Conservation (phyloP, 2,797 vertebrate species). For the Gobio occitaniae region DNA sequence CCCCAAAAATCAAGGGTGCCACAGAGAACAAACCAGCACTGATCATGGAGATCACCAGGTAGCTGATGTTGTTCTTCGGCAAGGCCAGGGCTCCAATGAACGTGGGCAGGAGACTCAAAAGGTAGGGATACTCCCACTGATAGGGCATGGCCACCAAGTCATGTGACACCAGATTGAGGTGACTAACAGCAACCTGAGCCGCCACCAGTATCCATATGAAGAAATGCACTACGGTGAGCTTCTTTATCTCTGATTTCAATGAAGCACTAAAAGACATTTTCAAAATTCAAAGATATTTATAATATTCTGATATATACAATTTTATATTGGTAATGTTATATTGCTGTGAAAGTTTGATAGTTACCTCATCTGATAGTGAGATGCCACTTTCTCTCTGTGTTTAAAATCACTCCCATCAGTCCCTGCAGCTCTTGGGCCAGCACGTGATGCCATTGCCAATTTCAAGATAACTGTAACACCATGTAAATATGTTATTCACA, state of each 20-base stretch:
- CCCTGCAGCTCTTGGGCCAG: constrained; percentile 81
- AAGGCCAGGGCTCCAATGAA: constrained; percentile 90
- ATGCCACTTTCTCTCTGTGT: constrained; percentile 83
- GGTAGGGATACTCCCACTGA: constrained; percentile 97
- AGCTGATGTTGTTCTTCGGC: constrained; percentile 97
- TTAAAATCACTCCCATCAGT: constrained; percentile 88
- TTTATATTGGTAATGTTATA: neutral
- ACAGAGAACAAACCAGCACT: constrained; percentile 93
- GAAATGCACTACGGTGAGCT: constrained; percentile 90
- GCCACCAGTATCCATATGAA: constrained; percentile 90
- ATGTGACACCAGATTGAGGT: constrained; percentile 87
- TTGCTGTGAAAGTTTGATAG: neutral
- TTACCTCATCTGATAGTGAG: constrained; percentile 93
- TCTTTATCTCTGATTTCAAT: constrained; percentile 89
- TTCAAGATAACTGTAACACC: constrained; percentile 28
- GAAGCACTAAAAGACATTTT: constrained; percentile 66
- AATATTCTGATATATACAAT: neutral
- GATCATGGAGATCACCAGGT: constrained; percentile 97
- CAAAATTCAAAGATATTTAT: neutral
- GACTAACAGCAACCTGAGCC: constrained; percentile 87
- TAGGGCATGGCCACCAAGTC: constrained; percentile 92
- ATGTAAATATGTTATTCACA: neutral
- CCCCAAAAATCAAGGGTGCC: constrained; percentile 94
- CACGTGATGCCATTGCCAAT: constrained; percentile 87
- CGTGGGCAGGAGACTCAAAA: constrained; percentile 90